These are phyloP conservation scores for Coryphaenoides rupestris DNA, from an alignment of 2,113 vertebrate genomes.

Conservation along the genomic window DNA sequence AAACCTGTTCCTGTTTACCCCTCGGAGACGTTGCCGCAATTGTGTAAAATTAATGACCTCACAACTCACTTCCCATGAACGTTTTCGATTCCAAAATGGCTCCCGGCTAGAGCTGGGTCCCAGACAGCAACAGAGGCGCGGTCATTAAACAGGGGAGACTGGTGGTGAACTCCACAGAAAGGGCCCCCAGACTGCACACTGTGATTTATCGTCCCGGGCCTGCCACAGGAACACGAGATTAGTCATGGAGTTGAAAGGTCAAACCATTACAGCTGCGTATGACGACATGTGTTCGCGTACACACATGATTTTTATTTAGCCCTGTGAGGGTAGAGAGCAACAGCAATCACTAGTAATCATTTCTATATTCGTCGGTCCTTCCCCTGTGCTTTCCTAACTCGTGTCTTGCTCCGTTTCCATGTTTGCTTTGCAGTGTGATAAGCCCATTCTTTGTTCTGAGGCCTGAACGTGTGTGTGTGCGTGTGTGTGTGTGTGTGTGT, in stretches of 20 bases:
- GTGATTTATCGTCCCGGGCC: constrained; percentile 66
- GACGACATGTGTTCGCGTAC: constrained; percentile 58
- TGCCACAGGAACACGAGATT: constrained; percentile 68
- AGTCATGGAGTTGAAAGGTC: constrained; percentile 73
- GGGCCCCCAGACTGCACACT: constrained; percentile 48
- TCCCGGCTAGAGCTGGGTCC: constrained; percentile 47
- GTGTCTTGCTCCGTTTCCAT: constrained; percentile 10
- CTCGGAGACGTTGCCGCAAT: constrained; percentile 20
- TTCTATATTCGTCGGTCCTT: constrained; percentile 25
- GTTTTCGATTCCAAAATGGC: constrained; percentile 37
- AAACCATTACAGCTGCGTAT: constrained; percentile 70
- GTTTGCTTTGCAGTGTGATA: constrained; percentile 23
- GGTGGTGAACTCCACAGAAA: constrained; percentile 51
- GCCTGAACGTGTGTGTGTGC: not conserved
- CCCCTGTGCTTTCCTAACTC: constrained; percentile 35
- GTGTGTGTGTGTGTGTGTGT: constrained; percentile 32
- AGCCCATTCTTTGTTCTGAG: constrained; percentile 21
- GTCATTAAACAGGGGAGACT: constrained; percentile 40
- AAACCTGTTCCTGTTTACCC: constrained; percentile 34
- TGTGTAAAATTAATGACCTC: constrained; percentile 56
- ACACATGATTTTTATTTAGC: constrained; percentile 66
- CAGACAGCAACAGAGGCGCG: constrained; percentile 22
- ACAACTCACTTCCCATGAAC: constrained; percentile 54
- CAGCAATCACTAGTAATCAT: constrained; percentile 21
- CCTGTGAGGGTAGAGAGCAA: constrained; percentile 14